phyloP scores from a whole-genome alignment of 30 jellyfish, hydroid and myxozoan genomes.

The Hydra vulgaris region DNA sequence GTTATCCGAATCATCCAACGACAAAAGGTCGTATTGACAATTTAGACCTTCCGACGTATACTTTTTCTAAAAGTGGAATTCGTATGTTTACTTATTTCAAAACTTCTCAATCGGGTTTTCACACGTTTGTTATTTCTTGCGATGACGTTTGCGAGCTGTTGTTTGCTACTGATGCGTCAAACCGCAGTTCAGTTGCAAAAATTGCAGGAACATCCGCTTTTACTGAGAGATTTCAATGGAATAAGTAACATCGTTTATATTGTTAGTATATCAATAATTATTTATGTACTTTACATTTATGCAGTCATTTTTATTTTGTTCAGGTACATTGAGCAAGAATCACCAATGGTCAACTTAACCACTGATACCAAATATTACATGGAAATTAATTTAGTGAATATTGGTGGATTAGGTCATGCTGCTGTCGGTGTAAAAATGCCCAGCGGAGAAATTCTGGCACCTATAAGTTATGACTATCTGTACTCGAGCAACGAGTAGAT shows the following conservation, averaged over 20 bases:
- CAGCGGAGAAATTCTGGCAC: constrained; percentile 33
- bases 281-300: no score
- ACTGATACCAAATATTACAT: constrained; percentile 42
- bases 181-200: constrained; percentile 25
- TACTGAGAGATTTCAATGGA: constrained; percentile 36
- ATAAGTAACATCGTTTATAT: constrained; percentile 45
- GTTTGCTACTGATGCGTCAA: constrained; percentile 31
- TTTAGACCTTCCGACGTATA: constrained; percentile 46
- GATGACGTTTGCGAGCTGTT: constrained; percentile 56
- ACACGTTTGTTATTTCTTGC: constrained; percentile 45
- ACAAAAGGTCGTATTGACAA: constrained; percentile 50
- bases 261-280: no score
- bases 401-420: constrained; percentile 58
- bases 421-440: constrained; percentile 59
- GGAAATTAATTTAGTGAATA: constrained; percentile 40
- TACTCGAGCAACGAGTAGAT: neutral
- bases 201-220: constrained; percentile 20
- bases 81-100: constrained; percentile 45
- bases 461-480: constrained; percentile 40
- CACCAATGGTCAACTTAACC: constrained; percentile 29
- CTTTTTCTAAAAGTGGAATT: constrained; percentile 43
- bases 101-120: constrained; percentile 61
- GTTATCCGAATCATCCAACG: constrained; percentile 69
- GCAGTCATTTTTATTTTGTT: no score
- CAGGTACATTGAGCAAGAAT: constrained; percentile 42